Percentiles rank a stretch among this genome's conserved stretches.
These are phyloP conservation scores for Phrynocephalus forsythii DNA, from an alignment of 2,797 vertebrate species.

Conservation along the genomic window DNA sequence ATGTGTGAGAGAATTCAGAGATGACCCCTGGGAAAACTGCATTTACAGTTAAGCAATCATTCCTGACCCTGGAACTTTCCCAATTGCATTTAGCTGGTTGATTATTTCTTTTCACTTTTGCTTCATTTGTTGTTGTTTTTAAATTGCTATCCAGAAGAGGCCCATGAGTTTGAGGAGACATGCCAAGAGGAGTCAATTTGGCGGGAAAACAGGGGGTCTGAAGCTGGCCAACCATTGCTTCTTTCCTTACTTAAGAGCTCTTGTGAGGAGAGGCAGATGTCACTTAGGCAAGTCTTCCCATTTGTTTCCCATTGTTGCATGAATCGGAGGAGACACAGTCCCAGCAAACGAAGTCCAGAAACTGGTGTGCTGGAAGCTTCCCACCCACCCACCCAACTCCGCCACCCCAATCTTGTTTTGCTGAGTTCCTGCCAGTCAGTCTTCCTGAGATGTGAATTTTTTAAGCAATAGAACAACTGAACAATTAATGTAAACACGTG, in stretches of 20 bases:
- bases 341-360: constrained; percentile 29
- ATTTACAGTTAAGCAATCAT: too few species aligned
- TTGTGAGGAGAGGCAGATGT: constrained; percentile 37
- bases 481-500: constrained; percentile 28
- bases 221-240: constrained; percentile 24
- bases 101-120: not conserved
- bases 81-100: constrained; percentile 47
- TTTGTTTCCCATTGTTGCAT: constrained; percentile 27
- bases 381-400: too few species aligned
- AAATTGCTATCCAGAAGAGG: constrained; percentile 27
- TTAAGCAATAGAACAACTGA: constrained; percentile 39
- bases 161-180: constrained; percentile 24
- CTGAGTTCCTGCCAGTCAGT: constrained; percentile 45
- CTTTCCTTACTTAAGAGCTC: constrained; percentile 28
- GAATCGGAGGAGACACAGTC: constrained; percentile 23
- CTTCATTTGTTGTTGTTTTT: constrained; percentile 45
- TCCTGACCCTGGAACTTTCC: constrained; percentile 37
- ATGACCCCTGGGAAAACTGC: too few species aligned
- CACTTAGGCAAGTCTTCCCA: not conserved
- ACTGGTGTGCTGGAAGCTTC: constrained; percentile 24
- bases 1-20: too few species aligned
- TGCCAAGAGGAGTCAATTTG: constrained; percentile 53
- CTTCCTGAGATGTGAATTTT: constrained; percentile 10
- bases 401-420: not conserved
- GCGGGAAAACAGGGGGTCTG: constrained; percentile 1